A percentile compares a stretch with the other conserved stretches of the same genome.
These are phyloP conservation scores for Bos javanicus DNA, from an alignment of 2,113 vertebrate genomes.

Conservation along the genomic window DNA sequence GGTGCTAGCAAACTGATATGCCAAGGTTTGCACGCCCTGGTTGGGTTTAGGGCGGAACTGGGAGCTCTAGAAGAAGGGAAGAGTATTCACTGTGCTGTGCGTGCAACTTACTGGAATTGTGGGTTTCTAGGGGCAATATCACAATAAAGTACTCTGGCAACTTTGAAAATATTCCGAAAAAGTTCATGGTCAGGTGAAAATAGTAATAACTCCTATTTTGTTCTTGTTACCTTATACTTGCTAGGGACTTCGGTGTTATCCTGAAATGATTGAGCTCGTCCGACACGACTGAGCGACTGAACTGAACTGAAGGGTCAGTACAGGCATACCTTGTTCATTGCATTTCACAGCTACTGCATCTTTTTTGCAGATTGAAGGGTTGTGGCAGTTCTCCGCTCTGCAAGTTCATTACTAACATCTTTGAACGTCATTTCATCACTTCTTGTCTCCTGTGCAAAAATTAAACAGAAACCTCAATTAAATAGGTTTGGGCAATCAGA, in stretches of 20 bases:
- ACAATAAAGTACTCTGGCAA: fast-evolving
- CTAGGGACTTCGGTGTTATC: neutral
- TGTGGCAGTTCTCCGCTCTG: neutral
- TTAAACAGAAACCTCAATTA: neutral
- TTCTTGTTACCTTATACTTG: neutral
- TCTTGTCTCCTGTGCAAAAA: neutral
- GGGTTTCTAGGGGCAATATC: neutral
- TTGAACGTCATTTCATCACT: neutral
- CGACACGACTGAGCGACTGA: too few relatives aligned
- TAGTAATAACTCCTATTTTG: neutral
- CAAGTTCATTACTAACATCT: neutral
- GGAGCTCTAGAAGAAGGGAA: fast-evolving
- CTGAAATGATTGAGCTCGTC: neutral
- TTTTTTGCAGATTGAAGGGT: neutral
- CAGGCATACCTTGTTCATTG: neutral
- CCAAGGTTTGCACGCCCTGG: fast-evolving
- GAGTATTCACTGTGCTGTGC: fast-evolving
- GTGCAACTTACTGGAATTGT: neutral
- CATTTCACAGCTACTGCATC: neutral
- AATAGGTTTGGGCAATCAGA: neutral
- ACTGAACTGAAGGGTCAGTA: too few relatives aligned
- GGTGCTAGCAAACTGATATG: too few relatives aligned
- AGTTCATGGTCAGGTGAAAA: fast-evolving
- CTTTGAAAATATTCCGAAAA: neutral
- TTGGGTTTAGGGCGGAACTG: neutral